Percentiles rank a stretch among this genome's conserved stretches.
These are phyloP conservation scores for Eptesicus fuscus DNA, from an alignment of 2,113 vertebrate genomes.

Conservation along the genomic window DNA sequence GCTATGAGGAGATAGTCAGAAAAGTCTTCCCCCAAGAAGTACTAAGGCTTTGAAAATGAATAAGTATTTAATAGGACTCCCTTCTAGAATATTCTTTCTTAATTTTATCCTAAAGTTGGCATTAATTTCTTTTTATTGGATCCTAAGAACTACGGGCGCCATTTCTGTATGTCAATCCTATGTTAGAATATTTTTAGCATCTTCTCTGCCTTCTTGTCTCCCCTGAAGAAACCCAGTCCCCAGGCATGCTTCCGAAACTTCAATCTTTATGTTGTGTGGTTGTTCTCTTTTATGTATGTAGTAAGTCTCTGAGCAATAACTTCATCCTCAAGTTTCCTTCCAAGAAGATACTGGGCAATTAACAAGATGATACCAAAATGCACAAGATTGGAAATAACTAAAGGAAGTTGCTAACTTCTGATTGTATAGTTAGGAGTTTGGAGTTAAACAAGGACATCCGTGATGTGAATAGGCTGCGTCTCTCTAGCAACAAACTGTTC, in stretches of 20 bases:
- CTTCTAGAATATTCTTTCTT: constrained; percentile 10
- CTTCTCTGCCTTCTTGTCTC: constrained; percentile 18
- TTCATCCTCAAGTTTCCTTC: constrained; percentile 8
- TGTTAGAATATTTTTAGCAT: not conserved
- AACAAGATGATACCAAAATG: constrained; percentile 31
- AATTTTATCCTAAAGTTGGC: not conserved
- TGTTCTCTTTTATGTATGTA: not conserved
- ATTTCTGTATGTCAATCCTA: not conserved
- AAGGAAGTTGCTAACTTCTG: constrained; percentile 36
- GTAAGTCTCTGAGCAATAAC: constrained; percentile 1
- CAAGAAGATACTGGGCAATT: constrained; percentile 30
- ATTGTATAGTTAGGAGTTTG: not conserved
- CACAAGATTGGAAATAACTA: constrained; percentile 21
- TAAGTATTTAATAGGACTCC: not conserved
- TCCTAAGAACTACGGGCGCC: not conserved
- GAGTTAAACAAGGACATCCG: constrained; percentile 13
- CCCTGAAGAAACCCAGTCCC: not conserved
- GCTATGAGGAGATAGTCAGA: not conserved
- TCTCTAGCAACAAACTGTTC: not conserved
- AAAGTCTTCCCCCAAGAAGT: not conserved
- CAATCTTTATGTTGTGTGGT: not conserved
- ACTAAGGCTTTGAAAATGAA: constrained; percentile 21
- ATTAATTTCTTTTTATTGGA: not conserved
- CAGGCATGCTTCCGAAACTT: not conserved
- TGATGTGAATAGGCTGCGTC: not conserved